Evolutionary conservation across 2,113 vertebrate genomes (phyloP), one percentile per base, ranked within the genome.

Genomic region (Blennius ocellaris): DNA sequence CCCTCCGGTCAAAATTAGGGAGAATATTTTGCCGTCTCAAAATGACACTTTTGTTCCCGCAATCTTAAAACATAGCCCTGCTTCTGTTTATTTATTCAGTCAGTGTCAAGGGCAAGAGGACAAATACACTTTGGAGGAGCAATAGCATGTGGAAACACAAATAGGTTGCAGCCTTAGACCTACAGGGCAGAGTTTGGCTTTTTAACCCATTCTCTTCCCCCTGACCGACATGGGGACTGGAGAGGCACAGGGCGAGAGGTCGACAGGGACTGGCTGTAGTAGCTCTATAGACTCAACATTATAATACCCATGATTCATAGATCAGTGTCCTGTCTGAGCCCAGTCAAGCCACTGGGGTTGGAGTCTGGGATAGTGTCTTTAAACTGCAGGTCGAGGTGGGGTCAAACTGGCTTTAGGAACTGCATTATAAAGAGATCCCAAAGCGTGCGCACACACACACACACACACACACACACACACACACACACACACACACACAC

Each of bases 231-330:
- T 72, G 81, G 52, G 54, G 78, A 76, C 59, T 88, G 50, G 78
- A 87, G 90, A 82, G 87, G 75, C 56, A n/a, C 81, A 70, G 91
- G 90, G 81, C 72, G 85, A 88, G 82, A 90, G 90, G 89, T 92
- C 85, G 89, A 89, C 80, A 74, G 85, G 91, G 84, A 90, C 66
- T 85, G 87, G 85, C 63, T 80, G 69, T 66, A 68, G 84, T 67
- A 48, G 73, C 78, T 90, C 90, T 91, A 93, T 93, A 92, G 92
- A 92, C 58, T 79, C 80, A 64, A 84, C 76, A 86, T 79, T 71
- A 88, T 92, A 92, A 92, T 86, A 89, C 85, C 81, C 90, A 88
- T 77, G 85, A 93, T 90, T 93, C 89, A 87, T 89, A 90, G 92
- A 88, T 93, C 91, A 90, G 87, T 83, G 88, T 93, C 81, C 74